These are phyloP conservation scores for Trichacis sp. DNA, from an alignment of 2,888 invertebrate genomes.

Conservation along the genomic window DNA sequence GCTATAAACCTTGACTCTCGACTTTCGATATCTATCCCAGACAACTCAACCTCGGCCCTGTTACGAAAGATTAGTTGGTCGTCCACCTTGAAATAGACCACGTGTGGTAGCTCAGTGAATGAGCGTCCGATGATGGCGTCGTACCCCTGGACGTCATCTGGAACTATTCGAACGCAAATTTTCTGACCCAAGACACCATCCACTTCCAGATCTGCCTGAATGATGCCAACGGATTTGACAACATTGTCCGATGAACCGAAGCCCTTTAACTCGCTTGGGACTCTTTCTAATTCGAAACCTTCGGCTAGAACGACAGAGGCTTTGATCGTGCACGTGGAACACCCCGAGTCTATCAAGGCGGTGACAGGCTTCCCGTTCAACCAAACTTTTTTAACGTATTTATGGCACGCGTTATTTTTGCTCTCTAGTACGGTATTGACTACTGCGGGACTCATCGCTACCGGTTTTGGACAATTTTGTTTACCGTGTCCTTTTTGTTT, in stretches of 20 bases:
- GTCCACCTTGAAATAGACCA: constrained; percentile 18
- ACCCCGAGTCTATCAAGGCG: constrained; percentile 38
- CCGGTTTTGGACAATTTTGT: too few relatives aligned
- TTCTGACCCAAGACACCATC: constrained; percentile 31
- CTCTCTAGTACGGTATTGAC: too few relatives aligned
- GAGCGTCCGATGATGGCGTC: constrained; percentile 15
- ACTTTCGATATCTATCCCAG: background rate
- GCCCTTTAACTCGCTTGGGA: constrained; percentile 14
- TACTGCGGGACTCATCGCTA: too few relatives aligned
- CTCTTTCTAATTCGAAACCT: constrained; percentile 7
- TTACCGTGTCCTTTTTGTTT: too few relatives aligned
- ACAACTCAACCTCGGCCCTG: background rate
- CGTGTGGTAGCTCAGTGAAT: constrained; percentile 21
- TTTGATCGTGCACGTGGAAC: constrained; percentile 38
- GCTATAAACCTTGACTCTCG: too few relatives aligned
- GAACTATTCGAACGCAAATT: constrained; percentile 4
- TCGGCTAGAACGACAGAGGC: constrained; percentile 20
- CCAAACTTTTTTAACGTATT: too few relatives aligned
- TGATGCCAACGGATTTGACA: constrained; percentile 20
- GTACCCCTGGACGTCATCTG: constrained; percentile 13
- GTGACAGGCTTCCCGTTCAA: too few relatives aligned
- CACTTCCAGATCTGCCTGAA: constrained; percentile 18
- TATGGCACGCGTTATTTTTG: too few relatives aligned
- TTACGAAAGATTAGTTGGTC: constrained; percentile 16
- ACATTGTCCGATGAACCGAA: constrained; percentile 19